Percentiles rank a stretch among this genome's conserved stretches.
phyloP scores from a whole-genome alignment of 1,140 invertebrate genomes.

The Drosophila takahashii region DNA sequence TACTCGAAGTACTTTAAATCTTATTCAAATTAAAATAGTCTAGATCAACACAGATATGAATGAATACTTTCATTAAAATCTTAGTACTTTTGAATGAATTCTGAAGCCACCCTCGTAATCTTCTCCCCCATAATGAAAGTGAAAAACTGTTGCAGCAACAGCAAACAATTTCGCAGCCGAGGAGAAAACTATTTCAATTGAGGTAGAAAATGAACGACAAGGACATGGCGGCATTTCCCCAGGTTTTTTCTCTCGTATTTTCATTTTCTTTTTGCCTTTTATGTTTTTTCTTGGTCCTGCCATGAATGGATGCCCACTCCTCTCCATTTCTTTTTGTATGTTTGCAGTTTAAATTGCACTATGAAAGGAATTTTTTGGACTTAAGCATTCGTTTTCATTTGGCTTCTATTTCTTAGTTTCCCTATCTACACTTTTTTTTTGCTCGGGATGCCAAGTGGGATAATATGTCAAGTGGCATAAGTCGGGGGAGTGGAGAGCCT shows the following conservation, averaged over 20 bases:
- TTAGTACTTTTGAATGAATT: not conserved
- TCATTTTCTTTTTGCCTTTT: conserved; percentile 28
- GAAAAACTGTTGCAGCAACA: conserved; percentile 70
- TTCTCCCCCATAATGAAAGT: conserved; percentile 69
- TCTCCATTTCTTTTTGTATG: conserved; percentile 38
- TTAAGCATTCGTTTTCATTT: conserved; percentile 70
- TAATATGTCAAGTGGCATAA: conserved; percentile 60
- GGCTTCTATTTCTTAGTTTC: conserved; percentile 34
- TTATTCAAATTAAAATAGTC: too few species aligned
- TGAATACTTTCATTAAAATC: not conserved
- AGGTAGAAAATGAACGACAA: conserved; percentile 81
- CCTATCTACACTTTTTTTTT: conserved; percentile 11
- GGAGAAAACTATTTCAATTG: conserved; percentile 81
- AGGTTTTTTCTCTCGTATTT: conserved; percentile 26
- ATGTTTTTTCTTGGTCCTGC: conserved; percentile 46
- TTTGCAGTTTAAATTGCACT: conserved; percentile 80
- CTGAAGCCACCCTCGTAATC: conserved; percentile 35
- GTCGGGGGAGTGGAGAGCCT: conserved; percentile 37
- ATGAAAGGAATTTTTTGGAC: conserved; percentile 79
- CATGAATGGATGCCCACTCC: conserved; percentile 58
- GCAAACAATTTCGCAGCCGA: conserved; percentile 42
- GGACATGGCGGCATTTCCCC: conserved; percentile 73
- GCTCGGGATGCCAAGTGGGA: conserved; percentile 61
- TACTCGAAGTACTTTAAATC: too few species aligned
- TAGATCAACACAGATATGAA: too few species aligned